A percentile compares a stretch with the other conserved stretches of the same genome.
phyloP scores from a whole-genome alignment of 2,888 invertebrate genomes.

The Acleris emargana region DNA sequence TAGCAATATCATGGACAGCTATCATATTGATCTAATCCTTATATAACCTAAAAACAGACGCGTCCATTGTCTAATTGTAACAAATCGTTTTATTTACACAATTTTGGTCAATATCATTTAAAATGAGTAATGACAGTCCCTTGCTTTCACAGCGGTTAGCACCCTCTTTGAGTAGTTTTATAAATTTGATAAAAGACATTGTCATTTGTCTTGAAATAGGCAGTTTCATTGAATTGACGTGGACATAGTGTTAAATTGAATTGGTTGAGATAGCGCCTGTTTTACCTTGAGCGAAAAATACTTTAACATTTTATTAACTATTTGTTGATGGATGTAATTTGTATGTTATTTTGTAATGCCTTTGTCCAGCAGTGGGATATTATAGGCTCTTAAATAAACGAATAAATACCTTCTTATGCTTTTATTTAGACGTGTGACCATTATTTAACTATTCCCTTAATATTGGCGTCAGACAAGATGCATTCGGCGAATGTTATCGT shows the following conservation, averaged over 20 bases:
- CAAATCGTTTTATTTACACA: constrained; percentile 11
- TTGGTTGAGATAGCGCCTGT: constrained; percentile 2
- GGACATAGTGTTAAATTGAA: constrained; percentile 14
- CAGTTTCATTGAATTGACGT: constrained; percentile 15
- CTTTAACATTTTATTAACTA: too few relatives aligned
- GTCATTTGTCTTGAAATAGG: constrained; percentile 29
- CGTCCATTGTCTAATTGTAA: constrained; percentile 13
- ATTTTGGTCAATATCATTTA: constrained; percentile 21
- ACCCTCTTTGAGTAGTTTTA: constrained; percentile 28
- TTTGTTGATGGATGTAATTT: too few relatives aligned
- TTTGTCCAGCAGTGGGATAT: too few relatives aligned
- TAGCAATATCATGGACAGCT: neutral
- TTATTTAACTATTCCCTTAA: too few relatives aligned
- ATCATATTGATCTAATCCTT: constrained; percentile 10
- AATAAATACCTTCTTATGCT: too few relatives aligned
- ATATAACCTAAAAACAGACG: constrained; percentile 14
- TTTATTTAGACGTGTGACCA: too few relatives aligned
- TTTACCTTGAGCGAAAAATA: neutral
- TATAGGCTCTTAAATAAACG: too few relatives aligned
- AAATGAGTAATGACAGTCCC: constrained; percentile 26
- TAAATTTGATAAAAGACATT: constrained; percentile 35
- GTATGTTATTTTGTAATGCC: too few relatives aligned
- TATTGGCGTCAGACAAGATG: too few relatives aligned
- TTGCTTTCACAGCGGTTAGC: constrained; percentile 31
- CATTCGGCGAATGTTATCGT: too few relatives aligned